These are phyloP conservation scores for Lamellibrachia luymesi DNA, from an alignment of 1,140 invertebrate genomes.

Conservation along the genomic window DNA sequence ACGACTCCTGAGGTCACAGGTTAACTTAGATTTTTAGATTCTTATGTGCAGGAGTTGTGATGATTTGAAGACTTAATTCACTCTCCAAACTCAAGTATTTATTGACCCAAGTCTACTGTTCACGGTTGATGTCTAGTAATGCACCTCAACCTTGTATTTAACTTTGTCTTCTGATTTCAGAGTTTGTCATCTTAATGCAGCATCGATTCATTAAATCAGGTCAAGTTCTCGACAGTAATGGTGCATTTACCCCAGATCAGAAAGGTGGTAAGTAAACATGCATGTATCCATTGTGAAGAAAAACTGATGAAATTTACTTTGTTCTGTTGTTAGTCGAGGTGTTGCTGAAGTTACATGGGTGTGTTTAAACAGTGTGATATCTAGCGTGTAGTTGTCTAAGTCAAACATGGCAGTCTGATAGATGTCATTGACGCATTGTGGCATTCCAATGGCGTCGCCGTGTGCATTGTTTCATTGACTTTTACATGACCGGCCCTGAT, in stretches of 20 bases:
- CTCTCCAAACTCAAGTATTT: not conserved
- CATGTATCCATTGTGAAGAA: not conserved
- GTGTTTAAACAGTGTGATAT: too few relatives aligned
- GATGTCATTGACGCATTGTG: too few relatives aligned
- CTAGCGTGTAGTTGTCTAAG: too few relatives aligned
- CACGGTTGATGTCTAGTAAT: not conserved
- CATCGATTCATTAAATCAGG: conserved; percentile 67
- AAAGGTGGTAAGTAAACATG: conserved; percentile 16
- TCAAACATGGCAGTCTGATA: too few relatives aligned
- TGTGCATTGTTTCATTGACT: too few relatives aligned
- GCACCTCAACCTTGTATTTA: conserved; percentile 26
- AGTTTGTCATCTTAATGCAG: conserved; percentile 55
- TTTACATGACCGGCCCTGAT: too few relatives aligned
- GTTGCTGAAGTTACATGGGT: not conserved
- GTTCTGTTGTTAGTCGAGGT: not conserved
- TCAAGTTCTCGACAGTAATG: conserved; percentile 70
- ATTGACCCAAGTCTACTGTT: not conserved
- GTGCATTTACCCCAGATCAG: conserved; percentile 74
- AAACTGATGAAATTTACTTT: not conserved
- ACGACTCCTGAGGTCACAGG: too few relatives aligned
- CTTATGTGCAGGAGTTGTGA: too few relatives aligned
- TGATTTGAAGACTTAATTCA: too few relatives aligned
- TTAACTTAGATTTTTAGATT: too few relatives aligned
- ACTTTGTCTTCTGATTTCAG: conserved; percentile 27
- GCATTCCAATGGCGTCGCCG: too few relatives aligned